Base-by-base conservation (phyloP, 2,888 invertebrate genomes). In the Oxycera nigricornis region DNA sequence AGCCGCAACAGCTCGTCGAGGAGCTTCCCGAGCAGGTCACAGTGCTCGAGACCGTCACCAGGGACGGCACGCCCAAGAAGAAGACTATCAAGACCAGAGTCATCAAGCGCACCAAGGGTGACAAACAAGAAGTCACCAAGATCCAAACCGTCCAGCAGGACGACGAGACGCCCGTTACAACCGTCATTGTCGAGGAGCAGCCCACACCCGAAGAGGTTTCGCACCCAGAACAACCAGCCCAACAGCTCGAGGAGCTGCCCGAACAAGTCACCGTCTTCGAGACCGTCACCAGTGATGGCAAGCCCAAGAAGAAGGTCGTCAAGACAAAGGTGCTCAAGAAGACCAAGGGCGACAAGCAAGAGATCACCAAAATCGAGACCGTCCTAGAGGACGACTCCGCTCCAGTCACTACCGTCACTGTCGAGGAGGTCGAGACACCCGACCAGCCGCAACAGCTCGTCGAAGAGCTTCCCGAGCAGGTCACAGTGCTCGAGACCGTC, bases 401-500 rank as follows among this genome's bases (percentile, higher is more conserved):
- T 20, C 84, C 84, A 3, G 78, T 83, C 61, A 82, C 81, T 6
- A 81, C 81, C 3, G 79, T 80, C 0, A 83, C 82, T 55, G 52
- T 70, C 20, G 75, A 75, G 50, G 76, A 77, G 61, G 70, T 77
- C 11, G 73, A 82, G 82, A 1, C 83, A 83, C 73, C 80, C 26
- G 73, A n/a, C n/a, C n/a, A n/a, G n/a, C n/a, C n/a, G n/a, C n/a
- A n/a, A n/a, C n/a, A n/a, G n/a, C n/a, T 74, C 17, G 68, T 73
- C 6, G 72, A 22, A 59, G 77, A 78, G 76, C 62, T 77, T 30
- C 74, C 79, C 14, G 75, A 77, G 24, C 73, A 76, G 67, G 77
- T 85, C 0, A 83, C 84, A 35, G 80, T 87, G 1, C 82, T 85
- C 1, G 87, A 87, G 17, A 79, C 75, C 1, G 79, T 87, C 1